A percentile compares a stretch with the other conserved stretches of the same genome.
phyloP scores from a whole-genome alignment of 1,140 invertebrate genomes.

The Zophobas atratus region DNA sequence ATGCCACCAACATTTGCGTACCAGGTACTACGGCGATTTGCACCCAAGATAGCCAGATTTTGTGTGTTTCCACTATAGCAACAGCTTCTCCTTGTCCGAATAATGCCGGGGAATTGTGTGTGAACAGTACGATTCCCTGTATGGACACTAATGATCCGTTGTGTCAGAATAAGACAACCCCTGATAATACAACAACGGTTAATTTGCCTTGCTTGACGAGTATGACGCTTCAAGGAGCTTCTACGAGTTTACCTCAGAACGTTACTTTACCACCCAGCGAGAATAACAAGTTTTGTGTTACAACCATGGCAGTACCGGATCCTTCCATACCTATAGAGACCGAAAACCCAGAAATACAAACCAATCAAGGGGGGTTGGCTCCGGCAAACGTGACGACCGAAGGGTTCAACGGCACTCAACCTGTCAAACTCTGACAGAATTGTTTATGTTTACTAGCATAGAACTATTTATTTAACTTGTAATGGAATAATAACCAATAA shows the following conservation, averaged over 20 bases:
- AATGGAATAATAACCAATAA: constrained; percentile 6
- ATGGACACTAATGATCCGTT: constrained; percentile 54
- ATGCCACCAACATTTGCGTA: constrained; percentile 56
- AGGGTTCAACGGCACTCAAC: neutral
- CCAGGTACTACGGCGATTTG: constrained; percentile 53
- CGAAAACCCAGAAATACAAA: neutral
- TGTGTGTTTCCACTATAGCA: constrained; percentile 55
- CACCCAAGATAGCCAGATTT: constrained; percentile 56
- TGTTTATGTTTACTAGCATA: neutral
- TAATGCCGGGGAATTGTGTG: constrained; percentile 53
- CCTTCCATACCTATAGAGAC: constrained; percentile 29
- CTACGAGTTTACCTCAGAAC: constrained; percentile 49
- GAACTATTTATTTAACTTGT: constrained; percentile 16
- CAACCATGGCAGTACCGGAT: constrained; percentile 59
- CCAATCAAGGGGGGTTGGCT: neutral
- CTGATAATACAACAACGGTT: constrained; percentile 50
- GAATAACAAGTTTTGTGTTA: constrained; percentile 59
- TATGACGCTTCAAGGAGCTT: constrained; percentile 55
- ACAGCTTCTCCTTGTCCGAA: constrained; percentile 53
- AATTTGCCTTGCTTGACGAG: constrained; percentile 58
- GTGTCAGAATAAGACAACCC: constrained; percentile 57
- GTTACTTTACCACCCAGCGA: constrained; percentile 45
- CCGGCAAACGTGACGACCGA: neutral
- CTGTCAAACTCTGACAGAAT: neutral
- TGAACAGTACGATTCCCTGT: constrained; percentile 59